A percentile compares a stretch with the other conserved stretches of the same genome.
phyloP scores from a whole-genome alignment of 1,140 invertebrate genomes.

The Pectinophora gossypiella region DNA sequence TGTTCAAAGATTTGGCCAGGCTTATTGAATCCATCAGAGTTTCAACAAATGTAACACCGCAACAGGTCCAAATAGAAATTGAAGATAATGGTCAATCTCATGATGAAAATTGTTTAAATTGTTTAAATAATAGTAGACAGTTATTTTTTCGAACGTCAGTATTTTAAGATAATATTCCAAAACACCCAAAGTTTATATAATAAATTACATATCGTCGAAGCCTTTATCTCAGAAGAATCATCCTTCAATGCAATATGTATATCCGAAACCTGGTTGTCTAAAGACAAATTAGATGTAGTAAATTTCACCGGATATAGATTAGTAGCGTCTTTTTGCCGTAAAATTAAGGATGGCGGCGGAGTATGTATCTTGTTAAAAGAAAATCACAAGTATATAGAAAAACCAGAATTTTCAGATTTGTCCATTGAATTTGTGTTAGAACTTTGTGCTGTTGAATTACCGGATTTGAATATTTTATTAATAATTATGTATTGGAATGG shows the following conservation, averaged over 20 bases:
- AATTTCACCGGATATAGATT: neutral
- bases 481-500: neutral
- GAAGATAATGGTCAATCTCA: too few relatives aligned
- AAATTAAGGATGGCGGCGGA: neutral
- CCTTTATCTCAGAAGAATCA: neutral
- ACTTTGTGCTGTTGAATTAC: neutral
- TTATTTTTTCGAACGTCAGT: too few relatives aligned
- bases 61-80: too few relatives aligned
- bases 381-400: neutral
- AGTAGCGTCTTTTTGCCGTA: neutral
- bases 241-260: neutral
- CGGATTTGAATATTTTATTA: neutral
- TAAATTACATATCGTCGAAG: neutral
- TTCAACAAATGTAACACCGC: too few relatives aligned
- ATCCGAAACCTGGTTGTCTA: neutral
- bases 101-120: too few relatives aligned
- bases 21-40: too few relatives aligned
- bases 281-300: neutral
- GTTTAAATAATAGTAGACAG: too few relatives aligned
- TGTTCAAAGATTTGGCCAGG: too few relatives aligned
- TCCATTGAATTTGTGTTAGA: neutral
- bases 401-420: neutral
- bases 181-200: neutral
- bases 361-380: constrained; percentile 2
- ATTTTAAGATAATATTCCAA: neutral